Base-by-base conservation (phyloP, 2,113 vertebrate genomes). In the Phalacrocorax aristotelis region DNA sequence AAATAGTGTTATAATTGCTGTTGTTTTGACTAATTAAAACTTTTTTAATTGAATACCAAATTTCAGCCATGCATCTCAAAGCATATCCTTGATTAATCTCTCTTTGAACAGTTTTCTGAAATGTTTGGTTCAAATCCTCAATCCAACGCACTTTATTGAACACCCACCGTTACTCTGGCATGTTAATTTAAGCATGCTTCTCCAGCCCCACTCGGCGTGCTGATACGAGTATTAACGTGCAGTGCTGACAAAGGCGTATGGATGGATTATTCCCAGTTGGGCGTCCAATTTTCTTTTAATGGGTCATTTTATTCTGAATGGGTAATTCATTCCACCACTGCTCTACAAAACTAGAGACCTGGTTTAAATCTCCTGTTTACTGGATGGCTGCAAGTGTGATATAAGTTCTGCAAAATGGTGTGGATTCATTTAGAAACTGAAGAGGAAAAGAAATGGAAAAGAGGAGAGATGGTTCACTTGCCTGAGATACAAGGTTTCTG, bases 261-360 rank as follows among this genome's bases (percentile, higher is more conserved):
- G 83, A 82, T 91, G 81, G 95, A 95, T 61, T 83, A 89, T 94
- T 94, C 93, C 76, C 86, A 49, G 23, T 79, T 69, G 15, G 51
- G 44, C 83, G 90, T 72, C 92, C 83, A 84, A 60, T 95, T 92
- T 97, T 92, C 95, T 83, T 77, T 79, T 5, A 84, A 75, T 54
- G 87, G 55, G 46, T 91, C 70, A 85, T 93, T 96, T 95, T 94
- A 54, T 82, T 65, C 70, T 69, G 83, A 84, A 81, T 78, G 71
- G 61, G 26, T 75, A 83, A 93, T 94, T 94, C 71, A 80, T 94
- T 87, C 75, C 71, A 66, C 40, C 69, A 10, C 84, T 70, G 78
- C 70, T 80, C 80, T 60, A 46, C 72, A 68, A 32, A 87, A 2
- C 77, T 32, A 4, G 76, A 68, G 72, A 10, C n/a, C 48, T 55